Conservation (phyloP, 2,113 vertebrate species). For the Egretta garzetta region DNA sequence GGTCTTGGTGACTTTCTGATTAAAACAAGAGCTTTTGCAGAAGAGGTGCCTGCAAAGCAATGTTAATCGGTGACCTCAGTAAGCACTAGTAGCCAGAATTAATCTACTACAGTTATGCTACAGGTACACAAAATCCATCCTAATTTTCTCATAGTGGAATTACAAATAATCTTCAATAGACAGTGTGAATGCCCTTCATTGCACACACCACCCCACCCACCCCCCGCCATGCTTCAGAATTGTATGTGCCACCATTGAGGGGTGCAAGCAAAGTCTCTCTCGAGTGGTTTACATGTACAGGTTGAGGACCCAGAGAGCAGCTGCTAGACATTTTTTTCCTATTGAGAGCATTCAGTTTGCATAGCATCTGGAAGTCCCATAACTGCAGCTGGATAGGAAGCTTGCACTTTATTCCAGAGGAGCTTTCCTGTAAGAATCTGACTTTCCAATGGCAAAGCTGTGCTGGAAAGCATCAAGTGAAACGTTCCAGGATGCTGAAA, state of each 20-base stretch:
- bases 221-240: not conserved
- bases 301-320: not conserved
- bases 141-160: not conserved
- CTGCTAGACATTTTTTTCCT: not conserved
- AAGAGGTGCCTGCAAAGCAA: not conserved
- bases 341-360: not conserved
- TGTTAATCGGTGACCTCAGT: too few relatives aligned
- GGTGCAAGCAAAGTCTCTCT: not conserved
- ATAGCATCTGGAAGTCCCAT: not conserved
- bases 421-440: not conserved
- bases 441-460: not conserved
- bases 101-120: not conserved
- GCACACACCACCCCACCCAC: not conserved
- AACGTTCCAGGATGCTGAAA: not conserved
- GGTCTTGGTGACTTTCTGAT: not conserved
- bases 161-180: not conserved
- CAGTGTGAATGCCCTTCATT: not conserved
- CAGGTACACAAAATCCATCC: not conserved
- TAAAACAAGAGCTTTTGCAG: not conserved
- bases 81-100: not conserved
- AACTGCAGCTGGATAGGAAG: not conserved
- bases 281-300: fast-evolving
- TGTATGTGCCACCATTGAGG: not conserved
- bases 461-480: not conserved
- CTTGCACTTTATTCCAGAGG: not conserved